These are phyloP conservation scores for Chloroclysta siterata DNA, from an alignment of 2,888 invertebrate species.

Conservation along the genomic window DNA sequence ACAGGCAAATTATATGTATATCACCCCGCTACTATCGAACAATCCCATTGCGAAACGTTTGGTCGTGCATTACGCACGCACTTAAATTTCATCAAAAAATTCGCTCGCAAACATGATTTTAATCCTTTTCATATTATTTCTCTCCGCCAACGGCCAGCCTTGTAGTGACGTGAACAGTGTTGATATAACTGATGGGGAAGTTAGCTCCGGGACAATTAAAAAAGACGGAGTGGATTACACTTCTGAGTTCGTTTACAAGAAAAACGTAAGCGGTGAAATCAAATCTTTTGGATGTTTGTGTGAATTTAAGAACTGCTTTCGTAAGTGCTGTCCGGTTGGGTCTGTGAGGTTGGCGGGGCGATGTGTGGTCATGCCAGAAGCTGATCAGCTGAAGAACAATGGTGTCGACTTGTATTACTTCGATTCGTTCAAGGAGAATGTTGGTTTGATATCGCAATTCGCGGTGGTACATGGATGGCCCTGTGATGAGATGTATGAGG, in stretches of 20 bases:
- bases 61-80: slow-evolving; percentile 20
- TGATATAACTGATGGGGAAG: slow-evolving; percentile 54
- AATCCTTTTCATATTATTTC: slow-evolving; percentile 41
- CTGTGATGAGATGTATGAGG: slow-evolving; percentile 49
- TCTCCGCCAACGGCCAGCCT: slow-evolving; percentile 49
- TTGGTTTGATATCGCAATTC: slow-evolving; percentile 48
- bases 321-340: slow-evolving; percentile 70
- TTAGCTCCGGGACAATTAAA: slow-evolving; percentile 48
- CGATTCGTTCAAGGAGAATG: slow-evolving; percentile 45
- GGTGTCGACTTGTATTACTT: slow-evolving; percentile 55
- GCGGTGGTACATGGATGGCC: slow-evolving; percentile 53
- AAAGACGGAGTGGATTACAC: slow-evolving; percentile 57
- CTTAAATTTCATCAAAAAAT: slow-evolving; percentile 1
- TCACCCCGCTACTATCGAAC: neutral
- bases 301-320: slow-evolving; percentile 58
- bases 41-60: slow-evolving; percentile 11
- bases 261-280: slow-evolving; percentile 54
- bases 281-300: slow-evolving; percentile 67
- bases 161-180: slow-evolving; percentile 58
- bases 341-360: slow-evolving; percentile 40
- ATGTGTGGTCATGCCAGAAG: slow-evolving; percentile 48
- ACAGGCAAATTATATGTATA: slow-evolving; percentile 22
- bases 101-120: slow-evolving; percentile 39
- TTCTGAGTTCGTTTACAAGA: slow-evolving; percentile 54
- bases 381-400: slow-evolving; percentile 50